Conservation (phyloP, 2,888 invertebrate species). For the Amaurobius ferox region DNA sequence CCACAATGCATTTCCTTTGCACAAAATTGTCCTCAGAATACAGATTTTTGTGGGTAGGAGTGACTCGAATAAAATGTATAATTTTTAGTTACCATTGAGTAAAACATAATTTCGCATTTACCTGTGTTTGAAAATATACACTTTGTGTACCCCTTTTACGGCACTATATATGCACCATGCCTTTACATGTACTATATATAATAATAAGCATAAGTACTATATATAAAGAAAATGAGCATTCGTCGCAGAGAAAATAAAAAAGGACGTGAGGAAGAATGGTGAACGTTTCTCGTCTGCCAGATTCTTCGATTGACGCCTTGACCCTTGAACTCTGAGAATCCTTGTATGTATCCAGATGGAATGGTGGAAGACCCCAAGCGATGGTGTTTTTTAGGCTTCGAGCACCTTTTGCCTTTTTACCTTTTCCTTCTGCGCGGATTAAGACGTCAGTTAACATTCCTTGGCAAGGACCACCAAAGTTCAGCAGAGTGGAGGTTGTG, state of each 20-base stretch:
- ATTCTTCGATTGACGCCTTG: slow-evolving; percentile 26
- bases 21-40: no score
- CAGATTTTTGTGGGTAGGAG: no score
- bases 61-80: no score
- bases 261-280: neutral
- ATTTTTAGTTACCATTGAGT: no score
- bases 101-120: no score
- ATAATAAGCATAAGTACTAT: no score
- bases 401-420: neutral
- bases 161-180: no score
- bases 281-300: neutral
- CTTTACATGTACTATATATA: no score
- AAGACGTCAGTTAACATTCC: neutral
- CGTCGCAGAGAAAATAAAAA: neutral
- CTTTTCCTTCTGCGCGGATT: neutral
- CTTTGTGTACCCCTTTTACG: no score
- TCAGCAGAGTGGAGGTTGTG: neutral
- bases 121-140: no score
- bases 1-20: no score
- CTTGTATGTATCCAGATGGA: slow-evolving; percentile 15
- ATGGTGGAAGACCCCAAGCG: neutral
- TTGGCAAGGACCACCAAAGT: neutral
- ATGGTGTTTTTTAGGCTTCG: neutral
- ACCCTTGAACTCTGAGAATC: slow-evolving; percentile 16
- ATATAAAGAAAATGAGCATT: no score